phyloP scores from a whole-genome alignment of 2,888 invertebrate species.

The Agapostemon virescens region DNA sequence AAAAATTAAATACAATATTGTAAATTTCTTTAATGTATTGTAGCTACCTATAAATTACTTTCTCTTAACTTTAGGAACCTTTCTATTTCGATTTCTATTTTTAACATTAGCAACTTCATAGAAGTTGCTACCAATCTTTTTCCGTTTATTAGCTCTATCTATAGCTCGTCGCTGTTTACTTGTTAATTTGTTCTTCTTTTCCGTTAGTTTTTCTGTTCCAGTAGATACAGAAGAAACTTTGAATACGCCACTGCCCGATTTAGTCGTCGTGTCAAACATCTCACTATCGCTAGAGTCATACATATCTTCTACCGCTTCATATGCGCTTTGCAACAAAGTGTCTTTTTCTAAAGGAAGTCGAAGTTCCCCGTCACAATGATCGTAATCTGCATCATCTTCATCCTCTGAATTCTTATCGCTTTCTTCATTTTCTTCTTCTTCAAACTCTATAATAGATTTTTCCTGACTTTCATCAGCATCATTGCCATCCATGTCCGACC shows the following conservation, averaged over 20 bases:
- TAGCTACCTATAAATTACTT: conserved; percentile 40
- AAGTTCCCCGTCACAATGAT: conserved; percentile 46
- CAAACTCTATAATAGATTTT: conserved; percentile 14
- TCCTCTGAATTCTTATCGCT: conserved; percentile 15
- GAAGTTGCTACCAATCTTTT: conserved; percentile 93
- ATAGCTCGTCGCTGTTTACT: conserved; percentile 89
- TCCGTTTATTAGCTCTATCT: conserved; percentile 88
- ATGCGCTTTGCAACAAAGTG: conserved; percentile 75
- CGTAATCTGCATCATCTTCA: conserved; percentile 25
- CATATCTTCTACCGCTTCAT: conserved; percentile 77
- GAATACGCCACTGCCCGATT: conserved; percentile 80
- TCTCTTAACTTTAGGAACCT: conserved; percentile 76
- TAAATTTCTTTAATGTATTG: not conserved
- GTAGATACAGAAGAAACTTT: conserved; percentile 79
- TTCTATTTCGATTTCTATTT: conserved; percentile 90
- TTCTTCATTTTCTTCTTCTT: conserved; percentile 13
- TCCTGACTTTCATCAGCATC: conserved; percentile 68
- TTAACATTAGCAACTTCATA: conserved; percentile 94
- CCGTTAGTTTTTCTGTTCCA: conserved; percentile 66
- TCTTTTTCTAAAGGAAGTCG: conserved; percentile 78
- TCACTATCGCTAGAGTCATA: conserved; percentile 81
- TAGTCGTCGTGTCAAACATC: conserved; percentile 82
- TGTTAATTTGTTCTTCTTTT: conserved; percentile 82
- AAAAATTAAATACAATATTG: not conserved
- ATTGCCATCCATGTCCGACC: conserved; percentile 15